Percentiles rank a stretch among this genome's conserved stretches.
phyloP scores from a whole-genome alignment of 2,113 vertebrate genomes.

The Protobothrops flavoviridis region DNA sequence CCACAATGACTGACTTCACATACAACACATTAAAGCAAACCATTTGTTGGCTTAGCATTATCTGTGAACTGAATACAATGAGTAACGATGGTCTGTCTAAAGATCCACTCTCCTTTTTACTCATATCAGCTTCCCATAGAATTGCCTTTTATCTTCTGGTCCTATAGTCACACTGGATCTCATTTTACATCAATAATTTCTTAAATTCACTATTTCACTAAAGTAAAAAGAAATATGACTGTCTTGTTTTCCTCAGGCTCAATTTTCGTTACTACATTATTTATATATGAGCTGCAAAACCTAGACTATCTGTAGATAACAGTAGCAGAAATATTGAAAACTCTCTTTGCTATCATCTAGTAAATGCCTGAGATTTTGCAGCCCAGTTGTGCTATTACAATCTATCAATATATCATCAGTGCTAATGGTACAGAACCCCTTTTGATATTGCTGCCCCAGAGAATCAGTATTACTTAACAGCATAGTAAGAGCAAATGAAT shows the following conservation, averaged over 20 bases:
- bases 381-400: too few relatives aligned
- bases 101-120: not conserved
- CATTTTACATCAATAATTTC: not conserved
- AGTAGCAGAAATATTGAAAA: too few relatives aligned
- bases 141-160: not conserved
- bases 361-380: too few relatives aligned
- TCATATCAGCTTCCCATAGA: not conserved
- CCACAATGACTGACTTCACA: too few relatives aligned
- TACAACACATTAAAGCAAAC: too few relatives aligned
- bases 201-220: not conserved
- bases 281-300: too few relatives aligned
- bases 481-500: slow-evolving; percentile 1
- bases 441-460: not conserved
- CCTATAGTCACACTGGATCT: not conserved
- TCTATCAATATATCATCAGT: not conserved
- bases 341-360: too few relatives aligned
- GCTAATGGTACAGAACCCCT: not conserved
- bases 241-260: not conserved
- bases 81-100: not conserved
- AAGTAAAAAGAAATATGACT: not conserved
- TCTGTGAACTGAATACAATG: too few relatives aligned
- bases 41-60: too few relatives aligned
- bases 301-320: too few relatives aligned
- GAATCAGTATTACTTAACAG: not conserved
- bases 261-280: not conserved